Base-by-base conservation (phyloP, 1,140 invertebrate species). In the Lethrus apterus region DNA sequence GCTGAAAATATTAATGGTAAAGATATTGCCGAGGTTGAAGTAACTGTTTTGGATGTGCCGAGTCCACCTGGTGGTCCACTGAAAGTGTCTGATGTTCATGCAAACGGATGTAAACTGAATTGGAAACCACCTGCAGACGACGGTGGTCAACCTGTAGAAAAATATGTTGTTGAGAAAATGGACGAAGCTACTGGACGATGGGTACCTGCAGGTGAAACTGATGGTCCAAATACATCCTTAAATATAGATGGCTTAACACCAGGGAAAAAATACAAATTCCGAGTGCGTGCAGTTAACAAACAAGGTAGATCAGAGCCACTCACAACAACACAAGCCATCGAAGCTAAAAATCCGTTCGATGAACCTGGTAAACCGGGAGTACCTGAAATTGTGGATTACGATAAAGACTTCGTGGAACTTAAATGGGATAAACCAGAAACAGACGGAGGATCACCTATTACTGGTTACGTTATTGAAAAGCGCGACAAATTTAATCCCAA, bases 321-420 rank as follows among this genome's bases (percentile, higher is more conserved):
- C 1, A 85, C 86, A 1, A 84, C 91, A 11, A 74, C 78, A n/a
- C 82, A 89, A 59, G 77, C 86, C n/a, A 91, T 89, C 51, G 84
- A 95, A 68, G 96, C 96, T 31, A 98, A 98, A 67, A 97, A 99
- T 87, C 95, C 95, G 33, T 99, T 89, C 70, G 92, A 89, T 80
- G 72, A 79, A 63, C 72, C 70, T 43, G 80, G 83, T 40, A 84
- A 89, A 61, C 89, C 91, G n/a, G 86, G 89, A 17, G 84, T 81
- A 4, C 92, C 93, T 2, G 80, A 83, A 50, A 84, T 98, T 57
- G 79, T 78, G 47, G 94, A 99, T 67, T 98, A 90, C 66, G 92
- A 96, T 60, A 81, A 75, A 50, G 85, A 95, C 67, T 93, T 88
- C 58, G 93, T 96, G n/a, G 87, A 95, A 58, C 75, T 98, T n/a